These are phyloP conservation scores for Aplysina aerophoba DNA, from an alignment of 37 sponge, comb jelly and placozoan genomes.

Conservation along the genomic window DNA sequence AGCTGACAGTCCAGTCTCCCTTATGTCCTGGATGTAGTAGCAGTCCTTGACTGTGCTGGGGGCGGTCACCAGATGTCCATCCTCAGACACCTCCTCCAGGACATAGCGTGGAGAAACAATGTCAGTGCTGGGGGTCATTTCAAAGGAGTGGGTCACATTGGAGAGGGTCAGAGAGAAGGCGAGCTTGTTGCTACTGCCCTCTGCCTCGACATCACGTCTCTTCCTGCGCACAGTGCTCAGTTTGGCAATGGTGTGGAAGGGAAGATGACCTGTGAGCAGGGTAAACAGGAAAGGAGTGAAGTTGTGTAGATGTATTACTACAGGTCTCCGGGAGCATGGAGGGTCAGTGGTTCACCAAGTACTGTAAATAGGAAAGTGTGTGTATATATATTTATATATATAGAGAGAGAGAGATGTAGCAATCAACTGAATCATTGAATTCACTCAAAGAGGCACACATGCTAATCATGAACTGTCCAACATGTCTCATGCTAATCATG, in stretches of 20 bases:
- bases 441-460: too few relatives aligned
- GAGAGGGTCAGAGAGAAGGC: neutral
- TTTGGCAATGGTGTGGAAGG: too few relatives aligned
- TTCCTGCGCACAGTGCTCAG: neutral
- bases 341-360: too few relatives aligned
- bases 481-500: too few relatives aligned
- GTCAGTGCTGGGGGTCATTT: neutral
- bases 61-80: neutral
- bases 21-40: conserved; percentile 21
- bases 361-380: too few relatives aligned
- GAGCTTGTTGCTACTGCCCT: neutral
- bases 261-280: too few relatives aligned
- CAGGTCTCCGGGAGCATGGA: too few relatives aligned
- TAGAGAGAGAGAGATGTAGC: too few relatives aligned
- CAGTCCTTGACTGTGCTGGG: conserved; percentile 2
- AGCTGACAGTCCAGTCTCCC: neutral
- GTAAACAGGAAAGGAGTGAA: neutral
- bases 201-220: neutral
- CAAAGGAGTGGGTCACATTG: conserved; percentile 6
- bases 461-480: too few relatives aligned
- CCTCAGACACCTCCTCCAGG: conserved; percentile 3
- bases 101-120: neutral
- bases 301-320: too few relatives aligned
- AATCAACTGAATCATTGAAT: too few relatives aligned
- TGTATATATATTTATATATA: too few relatives aligned